phyloP scores from a whole-genome alignment of 2,113 vertebrate genomes.

The Nibea albiflora region DNA sequence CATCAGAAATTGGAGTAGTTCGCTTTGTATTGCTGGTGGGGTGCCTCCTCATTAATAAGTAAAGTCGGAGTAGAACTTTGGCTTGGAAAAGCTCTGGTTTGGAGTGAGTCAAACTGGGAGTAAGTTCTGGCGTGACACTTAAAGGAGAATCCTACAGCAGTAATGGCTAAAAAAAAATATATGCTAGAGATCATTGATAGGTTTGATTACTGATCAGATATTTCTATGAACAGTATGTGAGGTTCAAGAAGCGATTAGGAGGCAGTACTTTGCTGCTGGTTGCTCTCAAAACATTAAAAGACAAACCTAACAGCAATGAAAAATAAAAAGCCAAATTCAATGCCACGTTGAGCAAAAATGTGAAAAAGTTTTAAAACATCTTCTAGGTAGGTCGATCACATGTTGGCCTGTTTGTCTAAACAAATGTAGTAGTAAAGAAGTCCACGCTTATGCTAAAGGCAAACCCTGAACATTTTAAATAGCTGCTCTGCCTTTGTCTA shows the following conservation, averaged over 20 bases:
- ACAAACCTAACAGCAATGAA: not conserved
- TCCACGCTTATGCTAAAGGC: constrained; percentile 10
- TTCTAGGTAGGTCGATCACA: not conserved
- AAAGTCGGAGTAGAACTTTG: not conserved
- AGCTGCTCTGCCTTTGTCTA: not conserved
- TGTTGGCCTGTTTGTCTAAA: not conserved
- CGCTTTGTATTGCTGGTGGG: not conserved
- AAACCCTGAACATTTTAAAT: constrained; percentile 12
- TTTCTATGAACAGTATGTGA: not conserved
- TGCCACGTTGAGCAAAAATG: not conserved
- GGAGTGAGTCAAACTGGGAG: not conserved
- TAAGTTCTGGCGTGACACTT: not conserved
- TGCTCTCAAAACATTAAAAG: not conserved
- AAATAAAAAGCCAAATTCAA: not conserved
- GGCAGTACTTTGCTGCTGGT: too few species aligned
- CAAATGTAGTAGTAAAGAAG: constrained; percentile 9
- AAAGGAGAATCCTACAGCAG: not conserved
- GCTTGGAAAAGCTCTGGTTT: not conserved
- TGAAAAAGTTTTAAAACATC: not conserved
- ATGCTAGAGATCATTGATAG: not conserved
- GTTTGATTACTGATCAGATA: not conserved
- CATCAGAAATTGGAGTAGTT: not conserved
- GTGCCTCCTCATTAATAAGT: constrained; percentile 6
- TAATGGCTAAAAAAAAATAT: not conserved
- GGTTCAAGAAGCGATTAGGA: not conserved